These are phyloP conservation scores for Parascotia fuliginaria DNA, from an alignment of 2,888 invertebrate genomes.

Conservation along the genomic window DNA sequence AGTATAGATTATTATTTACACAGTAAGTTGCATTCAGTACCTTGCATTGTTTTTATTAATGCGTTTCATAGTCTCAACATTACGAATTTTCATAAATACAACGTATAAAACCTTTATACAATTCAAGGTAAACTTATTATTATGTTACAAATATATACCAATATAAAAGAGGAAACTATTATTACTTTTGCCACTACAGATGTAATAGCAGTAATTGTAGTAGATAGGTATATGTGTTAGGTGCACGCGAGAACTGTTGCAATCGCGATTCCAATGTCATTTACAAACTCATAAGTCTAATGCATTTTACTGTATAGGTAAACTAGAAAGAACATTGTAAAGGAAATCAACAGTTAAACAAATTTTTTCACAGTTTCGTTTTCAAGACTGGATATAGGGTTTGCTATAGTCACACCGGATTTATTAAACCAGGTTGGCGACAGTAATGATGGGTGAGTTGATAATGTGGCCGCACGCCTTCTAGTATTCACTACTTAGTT, in stretches of 20 bases:
- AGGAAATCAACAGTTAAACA: not conserved
- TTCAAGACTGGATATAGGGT: no score
- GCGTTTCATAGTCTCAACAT: not conserved
- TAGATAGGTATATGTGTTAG: constrained; percentile 4
- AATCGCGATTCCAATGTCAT: constrained; percentile 38
- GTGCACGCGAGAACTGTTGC: constrained; percentile 18
- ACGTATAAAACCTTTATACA: constrained; percentile 3
- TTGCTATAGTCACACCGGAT: no score
- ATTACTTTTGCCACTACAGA: constrained; percentile 19
- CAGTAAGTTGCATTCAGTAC: no score
- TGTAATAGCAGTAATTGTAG: constrained; percentile 14
- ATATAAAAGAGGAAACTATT: constrained; percentile 26
- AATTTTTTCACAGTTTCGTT: not conserved
- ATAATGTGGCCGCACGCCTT: no score
- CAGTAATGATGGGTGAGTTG: no score
- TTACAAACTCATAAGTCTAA: constrained; percentile 12
- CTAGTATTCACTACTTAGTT: no score
- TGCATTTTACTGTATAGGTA: not conserved
- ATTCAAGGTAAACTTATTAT: constrained; percentile 1
- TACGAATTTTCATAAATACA: not conserved
- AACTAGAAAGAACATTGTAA: not conserved
- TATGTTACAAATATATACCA: constrained; percentile 11
- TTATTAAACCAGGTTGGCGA: no score
- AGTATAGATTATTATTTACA: no score
- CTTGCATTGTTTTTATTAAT: no score